Conservation (phyloP, 2,797 vertebrate genomes). For the Chrosomus eos region DNA sequence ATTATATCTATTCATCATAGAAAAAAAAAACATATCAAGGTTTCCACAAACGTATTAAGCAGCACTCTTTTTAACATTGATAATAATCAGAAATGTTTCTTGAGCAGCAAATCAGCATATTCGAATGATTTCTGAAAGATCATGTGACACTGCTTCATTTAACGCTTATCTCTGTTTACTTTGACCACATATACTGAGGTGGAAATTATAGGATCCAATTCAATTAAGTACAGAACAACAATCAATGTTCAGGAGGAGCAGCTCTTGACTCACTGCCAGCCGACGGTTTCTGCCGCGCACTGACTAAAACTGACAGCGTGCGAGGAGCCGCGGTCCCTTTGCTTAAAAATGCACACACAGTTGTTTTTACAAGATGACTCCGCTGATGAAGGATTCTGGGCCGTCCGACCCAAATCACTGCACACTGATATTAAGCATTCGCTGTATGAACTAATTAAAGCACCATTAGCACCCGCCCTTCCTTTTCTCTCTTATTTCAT, state of each 20-base stretch:
- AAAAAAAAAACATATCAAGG: too few species aligned
- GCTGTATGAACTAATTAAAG: constrained; percentile 68
- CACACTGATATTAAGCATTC: constrained; percentile 63
- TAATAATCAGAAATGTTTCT: background rate
- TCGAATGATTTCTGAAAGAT: background rate
- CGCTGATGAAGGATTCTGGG: constrained; percentile 63
- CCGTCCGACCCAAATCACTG: constrained; percentile 56
- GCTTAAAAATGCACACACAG: constrained; percentile 57
- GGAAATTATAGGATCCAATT: constrained; percentile 33
- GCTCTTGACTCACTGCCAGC: constrained; percentile 33
- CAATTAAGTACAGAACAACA: constrained; percentile 35
- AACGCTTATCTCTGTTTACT: constrained; percentile 12
- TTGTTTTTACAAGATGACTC: constrained; percentile 52
- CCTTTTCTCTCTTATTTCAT: constrained; percentile 63
- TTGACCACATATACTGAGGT: constrained; percentile 33
- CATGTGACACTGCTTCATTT: background rate
- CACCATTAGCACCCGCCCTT: constrained; percentile 58
- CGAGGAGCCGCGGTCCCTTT: background rate
- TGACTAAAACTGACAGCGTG: constrained; percentile 26
- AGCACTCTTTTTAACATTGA: background rate
- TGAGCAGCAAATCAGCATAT: background rate
- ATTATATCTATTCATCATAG: background rate
- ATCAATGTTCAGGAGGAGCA: constrained; percentile 23
- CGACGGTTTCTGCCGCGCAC: background rate
- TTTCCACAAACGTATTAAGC: too few species aligned